These are phyloP conservation scores for Dromas ardeola DNA, from an alignment of 2,113 vertebrate genomes.

Conservation along the genomic window DNA sequence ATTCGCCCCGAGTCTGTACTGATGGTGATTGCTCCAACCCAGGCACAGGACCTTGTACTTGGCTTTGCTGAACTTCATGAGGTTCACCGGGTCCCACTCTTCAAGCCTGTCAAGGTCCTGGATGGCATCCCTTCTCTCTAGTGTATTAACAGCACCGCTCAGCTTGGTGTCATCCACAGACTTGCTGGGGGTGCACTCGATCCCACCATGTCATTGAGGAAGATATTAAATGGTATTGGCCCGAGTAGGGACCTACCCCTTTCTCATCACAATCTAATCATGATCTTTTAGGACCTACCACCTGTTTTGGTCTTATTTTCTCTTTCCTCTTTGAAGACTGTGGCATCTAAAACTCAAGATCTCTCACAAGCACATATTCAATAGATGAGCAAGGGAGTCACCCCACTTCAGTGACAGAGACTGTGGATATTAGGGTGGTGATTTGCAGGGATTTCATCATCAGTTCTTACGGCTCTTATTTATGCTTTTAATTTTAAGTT, in stretches of 20 bases:
- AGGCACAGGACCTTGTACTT: background rate
- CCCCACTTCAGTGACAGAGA: background rate
- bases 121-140: background rate
- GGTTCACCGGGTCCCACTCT: background rate
- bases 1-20: background rate
- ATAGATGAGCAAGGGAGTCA: background rate
- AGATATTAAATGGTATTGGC: background rate
- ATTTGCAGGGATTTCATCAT: background rate
- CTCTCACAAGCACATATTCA: background rate
- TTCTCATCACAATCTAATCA: background rate
- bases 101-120: background rate
- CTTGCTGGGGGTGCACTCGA: background rate
- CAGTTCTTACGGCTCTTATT: background rate
- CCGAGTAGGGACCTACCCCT: background rate
- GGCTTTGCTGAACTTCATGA: background rate
- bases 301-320: background rate
- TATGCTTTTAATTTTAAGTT: background rate
- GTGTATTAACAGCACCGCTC: rapidly evolving
- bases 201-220: background rate
- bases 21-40: background rate
- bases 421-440: background rate
- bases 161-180: background rate
- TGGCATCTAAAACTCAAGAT: background rate
- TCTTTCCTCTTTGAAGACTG: background rate
- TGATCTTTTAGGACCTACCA: background rate